Conservation (phyloP, 1,140 invertebrate genomes). For the Eriosoma lanigerum region DNA sequence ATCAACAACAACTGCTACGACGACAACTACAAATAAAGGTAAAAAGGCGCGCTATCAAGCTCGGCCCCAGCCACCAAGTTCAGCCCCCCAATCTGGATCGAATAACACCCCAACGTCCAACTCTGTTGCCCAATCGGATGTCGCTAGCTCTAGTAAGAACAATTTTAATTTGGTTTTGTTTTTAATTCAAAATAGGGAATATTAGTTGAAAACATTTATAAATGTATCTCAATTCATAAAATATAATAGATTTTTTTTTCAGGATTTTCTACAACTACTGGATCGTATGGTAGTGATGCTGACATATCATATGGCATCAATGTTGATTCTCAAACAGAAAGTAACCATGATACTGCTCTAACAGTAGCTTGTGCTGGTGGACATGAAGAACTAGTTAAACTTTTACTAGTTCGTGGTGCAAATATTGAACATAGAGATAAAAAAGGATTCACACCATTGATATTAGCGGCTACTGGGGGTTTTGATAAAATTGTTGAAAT, state of each 20-base stretch:
- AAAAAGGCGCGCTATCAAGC: constrained; percentile 49
- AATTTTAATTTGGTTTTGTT: background rate
- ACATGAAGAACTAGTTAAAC: constrained; percentile 90
- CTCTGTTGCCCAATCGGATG: constrained; percentile 48
- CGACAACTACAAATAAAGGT: constrained; percentile 54
- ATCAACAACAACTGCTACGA: constrained; percentile 51
- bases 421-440: constrained; percentile 98
- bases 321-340: constrained; percentile 95
- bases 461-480: constrained; percentile 94
- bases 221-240: background rate
- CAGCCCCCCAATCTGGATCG: constrained; percentile 43
- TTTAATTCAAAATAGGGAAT: background rate
- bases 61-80: constrained; percentile 45
- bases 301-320: constrained; percentile 64
- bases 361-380: constrained; percentile 96
- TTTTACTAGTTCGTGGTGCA: constrained; percentile 85
- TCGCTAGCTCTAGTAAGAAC: constrained; percentile 41
- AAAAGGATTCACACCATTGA: constrained; percentile 97
- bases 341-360: constrained; percentile 96
- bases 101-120: constrained; percentile 41
- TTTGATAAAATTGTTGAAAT: constrained; percentile 94
- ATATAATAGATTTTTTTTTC: constrained; percentile 18
- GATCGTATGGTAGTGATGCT: constrained; percentile 40
- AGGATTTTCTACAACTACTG: constrained; percentile 39
- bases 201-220: background rate